These are phyloP conservation scores for Ophion ellenae DNA, from an alignment of 2,888 invertebrate genomes.

Conservation along the genomic window DNA sequence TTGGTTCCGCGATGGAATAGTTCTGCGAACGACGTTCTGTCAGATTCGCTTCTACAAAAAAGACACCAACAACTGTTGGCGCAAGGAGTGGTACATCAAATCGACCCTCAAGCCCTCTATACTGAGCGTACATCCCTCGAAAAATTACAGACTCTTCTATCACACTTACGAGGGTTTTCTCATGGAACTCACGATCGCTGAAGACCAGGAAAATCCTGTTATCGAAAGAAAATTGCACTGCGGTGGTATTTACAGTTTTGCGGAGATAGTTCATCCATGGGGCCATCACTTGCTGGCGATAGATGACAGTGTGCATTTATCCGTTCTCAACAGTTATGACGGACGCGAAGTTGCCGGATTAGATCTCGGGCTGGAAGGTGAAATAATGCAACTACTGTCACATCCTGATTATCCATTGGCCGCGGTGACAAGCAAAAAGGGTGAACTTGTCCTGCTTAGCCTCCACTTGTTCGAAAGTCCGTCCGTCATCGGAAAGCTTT, in stretches of 20 bases:
- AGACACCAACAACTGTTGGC: conserved; percentile 70
- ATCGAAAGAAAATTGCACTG: conserved; percentile 63
- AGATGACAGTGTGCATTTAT: conserved; percentile 69
- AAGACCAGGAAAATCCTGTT: conserved; percentile 52
- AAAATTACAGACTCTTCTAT: conserved; percentile 74
- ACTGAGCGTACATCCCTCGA: conserved; percentile 72
- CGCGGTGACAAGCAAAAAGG: conserved; percentile 70
- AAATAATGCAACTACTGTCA: conserved; percentile 70
- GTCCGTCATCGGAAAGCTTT: conserved; percentile 66
- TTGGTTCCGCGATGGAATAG: conserved; percentile 77
- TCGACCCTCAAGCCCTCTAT: conserved; percentile 69
- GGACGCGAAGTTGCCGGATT: conserved; percentile 71
- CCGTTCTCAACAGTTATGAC: conserved; percentile 71
- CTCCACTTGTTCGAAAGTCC: conserved; percentile 70
- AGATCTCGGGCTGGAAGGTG: conserved; percentile 69
- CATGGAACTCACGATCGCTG: conserved; percentile 71
- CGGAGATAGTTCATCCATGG: conserved; percentile 78
- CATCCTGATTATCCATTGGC: conserved; percentile 77
- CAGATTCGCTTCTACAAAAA: conserved; percentile 77
- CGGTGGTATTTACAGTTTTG: conserved; percentile 72
- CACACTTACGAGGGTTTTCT: conserved; percentile 76
- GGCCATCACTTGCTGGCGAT: conserved; percentile 75
- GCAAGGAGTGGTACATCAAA: conserved; percentile 73
- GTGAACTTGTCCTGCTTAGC: conserved; percentile 75
- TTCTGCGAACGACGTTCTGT: conserved; percentile 78